Percentiles rank a stretch among this genome's conserved stretches.
Evolutionary conservation across 1,140 invertebrate species (phyloP).

Genomic region (Paracyclopina nana): DNA sequence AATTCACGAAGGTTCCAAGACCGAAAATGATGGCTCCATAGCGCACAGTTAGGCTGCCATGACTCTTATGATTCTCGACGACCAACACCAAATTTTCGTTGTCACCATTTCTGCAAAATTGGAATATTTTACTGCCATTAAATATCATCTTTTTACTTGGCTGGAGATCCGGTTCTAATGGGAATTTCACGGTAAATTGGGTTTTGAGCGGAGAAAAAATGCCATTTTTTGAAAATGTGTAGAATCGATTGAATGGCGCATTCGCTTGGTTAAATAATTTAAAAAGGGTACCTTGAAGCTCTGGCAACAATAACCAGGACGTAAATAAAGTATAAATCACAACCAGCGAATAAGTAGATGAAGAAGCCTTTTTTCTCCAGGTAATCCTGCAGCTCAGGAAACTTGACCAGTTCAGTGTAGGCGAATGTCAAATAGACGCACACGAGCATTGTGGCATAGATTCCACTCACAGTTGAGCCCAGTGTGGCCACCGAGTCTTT

Average conservation of each 20-base stretch:
- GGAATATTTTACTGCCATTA: not conserved
- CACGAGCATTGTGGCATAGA: not conserved
- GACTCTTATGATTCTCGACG: not conserved
- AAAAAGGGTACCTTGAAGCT: too few species aligned
- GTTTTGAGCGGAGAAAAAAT: not conserved
- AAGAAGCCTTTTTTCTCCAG: not conserved
- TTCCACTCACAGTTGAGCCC: too few species aligned
- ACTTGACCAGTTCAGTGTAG: not conserved
- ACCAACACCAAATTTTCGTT: too few species aligned
- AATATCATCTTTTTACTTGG: not conserved
- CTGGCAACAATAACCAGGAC: not conserved
- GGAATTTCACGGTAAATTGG: not conserved
- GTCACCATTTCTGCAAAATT: too few species aligned
- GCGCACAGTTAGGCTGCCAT: not conserved
- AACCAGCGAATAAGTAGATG: not conserved
- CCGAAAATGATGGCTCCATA: not conserved
- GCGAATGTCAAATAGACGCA: not conserved
- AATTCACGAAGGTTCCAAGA: not conserved
- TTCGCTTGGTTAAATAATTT: too few species aligned
- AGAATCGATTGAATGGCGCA: too few species aligned
- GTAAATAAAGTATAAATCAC: not conserved
- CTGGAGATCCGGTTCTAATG: not conserved
- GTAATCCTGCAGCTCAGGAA: not conserved
- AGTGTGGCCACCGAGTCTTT: too few species aligned
- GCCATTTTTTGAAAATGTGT: not conserved